Evolutionary conservation across 2,888 invertebrate genomes (phyloP).

Genomic region (Stenichneumon culpator): DNA sequence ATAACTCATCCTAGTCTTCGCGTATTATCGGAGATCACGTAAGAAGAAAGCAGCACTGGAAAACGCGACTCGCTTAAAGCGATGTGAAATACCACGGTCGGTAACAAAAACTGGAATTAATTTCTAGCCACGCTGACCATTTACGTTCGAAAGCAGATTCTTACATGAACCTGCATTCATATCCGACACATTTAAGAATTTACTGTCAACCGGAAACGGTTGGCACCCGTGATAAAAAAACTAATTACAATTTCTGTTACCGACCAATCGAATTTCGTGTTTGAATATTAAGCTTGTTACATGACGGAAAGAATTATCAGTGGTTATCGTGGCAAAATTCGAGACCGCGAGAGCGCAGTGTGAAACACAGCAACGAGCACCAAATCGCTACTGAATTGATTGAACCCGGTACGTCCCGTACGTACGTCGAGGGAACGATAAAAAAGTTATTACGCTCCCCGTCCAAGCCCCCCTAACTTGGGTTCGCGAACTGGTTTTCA

Average conservation of each 20-base stretch:
- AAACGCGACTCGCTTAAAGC: background rate
- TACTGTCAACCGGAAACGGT: too few relatives aligned
- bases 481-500: slow-evolving; percentile 16
- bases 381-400: slow-evolving; percentile 20
- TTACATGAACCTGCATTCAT: too few relatives aligned
- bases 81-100: too few relatives aligned
- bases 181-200: background rate
- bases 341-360: background rate
- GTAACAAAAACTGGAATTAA: too few relatives aligned
- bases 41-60: background rate
- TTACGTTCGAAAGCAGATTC: background rate
- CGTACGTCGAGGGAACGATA: slow-evolving; percentile 24
- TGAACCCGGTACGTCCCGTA: slow-evolving; percentile 16
- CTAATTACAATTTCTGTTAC: too few relatives aligned
- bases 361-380: background rate
- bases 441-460: slow-evolving; percentile 36
- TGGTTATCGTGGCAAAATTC: background rate
- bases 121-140: too few relatives aligned
- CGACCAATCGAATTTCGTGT: background rate
- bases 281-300: background rate
- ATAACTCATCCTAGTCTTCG: background rate
- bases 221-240: too few relatives aligned
- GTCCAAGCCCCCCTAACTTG: background rate
- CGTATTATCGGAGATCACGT: too few relatives aligned
- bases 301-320: slow-evolving; percentile 13